Evolutionary conservation across 1,140 invertebrate genomes (phyloP).

Genomic region (Drosophila melanica): DNA sequence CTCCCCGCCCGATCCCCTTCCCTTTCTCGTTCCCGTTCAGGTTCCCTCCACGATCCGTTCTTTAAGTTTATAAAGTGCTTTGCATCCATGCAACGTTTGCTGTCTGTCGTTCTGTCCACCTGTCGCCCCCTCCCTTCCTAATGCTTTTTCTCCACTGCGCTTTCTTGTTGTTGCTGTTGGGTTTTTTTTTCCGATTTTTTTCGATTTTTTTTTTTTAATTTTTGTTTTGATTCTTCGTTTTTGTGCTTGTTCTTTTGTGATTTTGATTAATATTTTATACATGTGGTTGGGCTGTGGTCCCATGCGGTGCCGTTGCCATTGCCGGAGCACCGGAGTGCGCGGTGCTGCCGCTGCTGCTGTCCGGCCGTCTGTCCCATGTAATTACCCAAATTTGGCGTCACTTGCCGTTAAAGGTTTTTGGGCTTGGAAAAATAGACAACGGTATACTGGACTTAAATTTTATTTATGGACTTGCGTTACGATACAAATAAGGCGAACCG

Average conservation of each 20-base stretch:
- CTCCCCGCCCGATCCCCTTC: not conserved
- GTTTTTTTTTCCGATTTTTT: constrained; percentile 54
- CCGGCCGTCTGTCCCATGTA: constrained; percentile 49
- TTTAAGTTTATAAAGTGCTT: constrained; percentile 73
- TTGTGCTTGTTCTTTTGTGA: constrained; percentile 56
- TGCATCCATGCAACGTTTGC: constrained; percentile 69
- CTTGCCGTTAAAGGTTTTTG: constrained; percentile 70
- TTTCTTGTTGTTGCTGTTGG: constrained; percentile 38
- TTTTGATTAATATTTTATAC: constrained; percentile 80
- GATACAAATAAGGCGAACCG: constrained; percentile 18
- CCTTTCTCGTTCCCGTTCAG: constrained; percentile 7
- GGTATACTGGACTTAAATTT: constrained; percentile 62
- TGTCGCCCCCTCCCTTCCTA: constrained; percentile 27
- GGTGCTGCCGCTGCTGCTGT: not conserved
- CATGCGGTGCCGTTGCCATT: constrained; percentile 53
- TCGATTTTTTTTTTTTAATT: constrained; percentile 60
- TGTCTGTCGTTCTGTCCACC: not conserved
- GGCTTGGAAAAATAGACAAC: constrained; percentile 41
- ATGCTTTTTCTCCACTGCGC: constrained; percentile 46
- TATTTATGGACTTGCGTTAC: constrained; percentile 53
- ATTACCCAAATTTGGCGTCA: constrained; percentile 81
- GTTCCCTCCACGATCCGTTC: constrained; percentile 36
- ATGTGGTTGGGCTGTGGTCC: constrained; percentile 53
- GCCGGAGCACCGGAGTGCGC: no score
- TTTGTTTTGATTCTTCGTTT: constrained; percentile 66